Percentiles rank a stretch among this genome's conserved stretches.
phyloP scores from a whole-genome alignment of 2,888 invertebrate genomes.

The Azorinus chamasolen region DNA sequence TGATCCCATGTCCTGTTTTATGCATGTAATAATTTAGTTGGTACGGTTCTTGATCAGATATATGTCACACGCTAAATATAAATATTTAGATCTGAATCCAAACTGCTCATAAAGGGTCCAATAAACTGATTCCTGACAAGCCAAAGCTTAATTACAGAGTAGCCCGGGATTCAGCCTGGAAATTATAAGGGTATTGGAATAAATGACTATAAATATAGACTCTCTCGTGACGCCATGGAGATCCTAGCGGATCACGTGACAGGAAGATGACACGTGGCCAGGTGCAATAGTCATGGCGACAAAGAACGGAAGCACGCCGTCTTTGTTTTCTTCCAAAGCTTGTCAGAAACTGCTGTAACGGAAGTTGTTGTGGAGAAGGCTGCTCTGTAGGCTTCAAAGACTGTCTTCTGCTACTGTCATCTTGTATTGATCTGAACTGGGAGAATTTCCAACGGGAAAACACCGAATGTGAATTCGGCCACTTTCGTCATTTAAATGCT shows the following conservation, averaged over 20 bases:
- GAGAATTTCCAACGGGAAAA: neutral
- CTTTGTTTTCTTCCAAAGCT: constrained; percentile 47
- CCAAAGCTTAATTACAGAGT: no score
- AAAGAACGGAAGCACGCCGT: constrained; percentile 52
- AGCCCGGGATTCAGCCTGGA: neutral
- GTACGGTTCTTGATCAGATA: no score
- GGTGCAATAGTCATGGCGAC: constrained; percentile 51
- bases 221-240: constrained; percentile 15
- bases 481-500: neutral
- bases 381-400: constrained; percentile 21
- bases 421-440: neutral
- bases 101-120: no score
- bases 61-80: no score
- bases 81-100: no score
- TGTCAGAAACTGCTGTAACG: constrained; percentile 55
- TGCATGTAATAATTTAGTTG: no score
- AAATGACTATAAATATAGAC: constrained; percentile 45
- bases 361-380: constrained; percentile 44
- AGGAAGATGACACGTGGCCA: constrained; percentile 46
- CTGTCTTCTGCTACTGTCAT: constrained; percentile 28
- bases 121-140: no score
- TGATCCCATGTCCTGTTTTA: no score
- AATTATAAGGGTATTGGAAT: constrained; percentile 55
- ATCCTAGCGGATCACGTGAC: constrained; percentile 39
- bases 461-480: neutral